Conservation (phyloP, 2,113 vertebrate species). For the Pedionomus torquatus region DNA sequence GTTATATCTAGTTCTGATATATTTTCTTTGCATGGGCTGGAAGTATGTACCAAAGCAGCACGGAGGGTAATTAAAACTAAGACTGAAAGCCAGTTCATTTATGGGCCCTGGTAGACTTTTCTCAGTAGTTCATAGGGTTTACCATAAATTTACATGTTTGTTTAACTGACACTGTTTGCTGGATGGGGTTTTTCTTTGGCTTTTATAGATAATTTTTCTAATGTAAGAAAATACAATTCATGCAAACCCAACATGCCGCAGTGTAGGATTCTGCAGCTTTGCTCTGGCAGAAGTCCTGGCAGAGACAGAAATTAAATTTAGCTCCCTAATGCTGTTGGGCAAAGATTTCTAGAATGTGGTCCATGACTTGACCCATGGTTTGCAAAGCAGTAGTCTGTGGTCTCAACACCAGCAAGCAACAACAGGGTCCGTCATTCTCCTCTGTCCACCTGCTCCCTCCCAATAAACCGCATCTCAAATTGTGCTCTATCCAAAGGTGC, state of each 20-base stretch:
- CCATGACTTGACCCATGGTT: not conserved
- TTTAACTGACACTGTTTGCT: not conserved
- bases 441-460: not conserved
- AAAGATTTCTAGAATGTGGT: not conserved
- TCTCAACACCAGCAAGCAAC: not conserved
- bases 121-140: not conserved
- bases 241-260: not conserved
- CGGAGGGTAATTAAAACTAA: not conserved
- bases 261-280: not conserved
- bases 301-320: not conserved
- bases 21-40: slow-evolving; percentile 2
- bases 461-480: not conserved
- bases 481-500: not conserved
- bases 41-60: slow-evolving; percentile 7
- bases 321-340: not conserved
- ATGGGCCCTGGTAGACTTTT: slow-evolving; percentile 14
- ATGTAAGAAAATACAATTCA: not conserved
- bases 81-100: slow-evolving; percentile 45
- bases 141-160: not conserved
- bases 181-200: not conserved
- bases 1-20: not conserved
- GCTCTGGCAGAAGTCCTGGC: not conserved
- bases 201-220: not conserved
- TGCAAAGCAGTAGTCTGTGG: not conserved
- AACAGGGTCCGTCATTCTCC: not conserved